Evolutionary conservation across 2,797 vertebrate genomes (phyloP).

Genomic region (Enteromius trimaculatus): DNA sequence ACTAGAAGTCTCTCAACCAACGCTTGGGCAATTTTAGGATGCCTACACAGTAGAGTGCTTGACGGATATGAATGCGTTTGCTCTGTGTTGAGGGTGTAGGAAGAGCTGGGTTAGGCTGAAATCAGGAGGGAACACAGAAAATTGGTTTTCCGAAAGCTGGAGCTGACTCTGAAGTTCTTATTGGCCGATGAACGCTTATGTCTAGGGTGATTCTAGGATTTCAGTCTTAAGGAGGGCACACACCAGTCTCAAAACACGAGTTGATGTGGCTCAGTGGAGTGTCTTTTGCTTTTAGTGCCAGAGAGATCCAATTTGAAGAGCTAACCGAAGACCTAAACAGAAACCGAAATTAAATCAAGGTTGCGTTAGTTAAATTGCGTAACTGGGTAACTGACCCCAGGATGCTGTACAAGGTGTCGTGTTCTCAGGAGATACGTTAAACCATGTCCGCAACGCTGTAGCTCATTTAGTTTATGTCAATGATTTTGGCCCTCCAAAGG

Average conservation of each 20-base stretch:
- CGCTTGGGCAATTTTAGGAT: constrained; percentile 14
- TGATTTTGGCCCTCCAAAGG: not conserved
- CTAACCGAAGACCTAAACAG: too few species aligned
- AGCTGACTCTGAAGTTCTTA: not conserved
- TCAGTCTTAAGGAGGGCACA: not conserved
- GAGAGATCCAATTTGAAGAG: not conserved
- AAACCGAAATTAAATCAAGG: not conserved
- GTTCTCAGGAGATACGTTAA: not conserved
- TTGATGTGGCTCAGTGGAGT: not conserved
- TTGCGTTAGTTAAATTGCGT: not conserved
- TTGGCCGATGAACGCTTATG: not conserved
- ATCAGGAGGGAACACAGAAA: not conserved
- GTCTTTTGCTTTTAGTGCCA: not conserved
- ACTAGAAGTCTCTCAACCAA: not conserved
- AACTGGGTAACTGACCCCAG: not conserved
- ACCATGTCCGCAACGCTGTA: not conserved
- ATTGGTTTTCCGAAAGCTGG: constrained; percentile 24
- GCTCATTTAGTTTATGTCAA: not conserved
- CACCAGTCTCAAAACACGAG: not conserved
- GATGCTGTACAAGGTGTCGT: not conserved
- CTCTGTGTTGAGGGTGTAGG: not conserved
- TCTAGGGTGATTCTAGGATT: not conserved
- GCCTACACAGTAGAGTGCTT: constrained; percentile 10
- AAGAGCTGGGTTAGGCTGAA: constrained; percentile 4
- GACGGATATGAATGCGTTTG: not conserved